Percentiles rank a stretch among this genome's conserved stretches.
Evolutionary conservation across 2,113 vertebrate genomes (phyloP).

Genomic region (Lepisosteus osseus): DNA sequence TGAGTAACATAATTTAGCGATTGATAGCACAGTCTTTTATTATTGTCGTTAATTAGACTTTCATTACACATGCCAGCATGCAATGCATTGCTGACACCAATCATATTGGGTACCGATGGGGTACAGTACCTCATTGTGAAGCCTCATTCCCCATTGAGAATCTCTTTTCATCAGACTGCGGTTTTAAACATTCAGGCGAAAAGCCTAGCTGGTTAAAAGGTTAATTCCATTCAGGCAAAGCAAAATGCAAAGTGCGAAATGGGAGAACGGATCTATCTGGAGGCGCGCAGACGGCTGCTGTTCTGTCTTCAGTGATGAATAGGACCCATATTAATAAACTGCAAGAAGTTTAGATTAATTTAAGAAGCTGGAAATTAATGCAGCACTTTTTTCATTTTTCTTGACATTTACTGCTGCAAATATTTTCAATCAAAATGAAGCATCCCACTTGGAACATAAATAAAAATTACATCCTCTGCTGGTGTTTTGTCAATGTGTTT

Average conservation of each 20-base stretch:
- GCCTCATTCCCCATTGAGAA: no score
- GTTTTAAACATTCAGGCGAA: not conserved
- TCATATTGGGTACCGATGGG: no score
- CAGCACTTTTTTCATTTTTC: not conserved
- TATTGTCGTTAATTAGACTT: no score
- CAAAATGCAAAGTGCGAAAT: not conserved
- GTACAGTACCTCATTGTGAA: no score
- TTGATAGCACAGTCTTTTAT: no score
- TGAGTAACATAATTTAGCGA: no score
- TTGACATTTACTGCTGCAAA: slow-evolving; percentile 22
- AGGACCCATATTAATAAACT: not conserved
- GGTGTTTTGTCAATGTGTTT: slow-evolving; percentile 32
- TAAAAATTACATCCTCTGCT: slow-evolving; percentile 3
- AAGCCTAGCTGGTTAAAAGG: not conserved
- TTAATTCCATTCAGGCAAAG: not conserved
- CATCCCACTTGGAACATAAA: not conserved
- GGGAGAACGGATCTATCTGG: not conserved
- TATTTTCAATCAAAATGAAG: slow-evolving; percentile 23
- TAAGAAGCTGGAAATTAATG: not conserved
- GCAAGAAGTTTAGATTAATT: not conserved
- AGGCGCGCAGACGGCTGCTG: not conserved
- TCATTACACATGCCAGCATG: no score
- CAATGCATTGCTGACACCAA: no score
- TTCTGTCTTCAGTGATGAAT: slow-evolving; percentile 1
- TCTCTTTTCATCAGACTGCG: no score